Percentiles rank a stretch among this genome's conserved stretches.
Evolutionary conservation across 2,113 vertebrate species (phyloP).

Genomic region (Ctenomys sociabilis): DNA sequence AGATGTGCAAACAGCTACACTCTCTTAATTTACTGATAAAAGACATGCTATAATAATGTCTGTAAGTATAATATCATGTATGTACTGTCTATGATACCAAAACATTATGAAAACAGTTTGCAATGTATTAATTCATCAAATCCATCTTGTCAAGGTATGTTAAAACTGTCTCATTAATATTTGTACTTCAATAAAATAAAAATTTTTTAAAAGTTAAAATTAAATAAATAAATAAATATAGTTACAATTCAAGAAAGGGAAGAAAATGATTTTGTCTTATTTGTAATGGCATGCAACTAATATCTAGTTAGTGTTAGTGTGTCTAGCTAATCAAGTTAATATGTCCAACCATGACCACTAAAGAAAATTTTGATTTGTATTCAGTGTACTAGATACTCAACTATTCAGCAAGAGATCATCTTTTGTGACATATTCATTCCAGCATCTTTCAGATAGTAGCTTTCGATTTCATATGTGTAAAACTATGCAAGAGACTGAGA

Average conservation of each 20-base stretch:
- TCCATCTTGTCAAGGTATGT: too few species aligned
- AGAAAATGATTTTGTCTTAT: not conserved
- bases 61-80: too few species aligned
- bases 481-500: not conserved
- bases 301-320: not conserved
- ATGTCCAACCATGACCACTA: not conserved
- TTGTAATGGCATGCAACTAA: not conserved
- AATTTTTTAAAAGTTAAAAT: too few species aligned
- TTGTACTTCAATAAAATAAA: too few species aligned
- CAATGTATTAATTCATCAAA: too few species aligned
- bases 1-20: too few species aligned
- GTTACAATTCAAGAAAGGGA: not conserved
- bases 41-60: too few species aligned
- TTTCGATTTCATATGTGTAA: not conserved
- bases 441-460: not conserved
- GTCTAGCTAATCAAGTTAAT: not conserved
- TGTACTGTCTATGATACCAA: too few species aligned
- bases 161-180: too few species aligned
- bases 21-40: too few species aligned
- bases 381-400: not conserved
- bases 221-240: too few species aligned
- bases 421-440: not conserved
- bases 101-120: too few species aligned
- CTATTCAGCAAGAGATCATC: not conserved
- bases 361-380: not conserved